These are phyloP conservation scores for Tetranychus urticae DNA, from an alignment of 1,140 invertebrate genomes.

Conservation along the genomic window DNA sequence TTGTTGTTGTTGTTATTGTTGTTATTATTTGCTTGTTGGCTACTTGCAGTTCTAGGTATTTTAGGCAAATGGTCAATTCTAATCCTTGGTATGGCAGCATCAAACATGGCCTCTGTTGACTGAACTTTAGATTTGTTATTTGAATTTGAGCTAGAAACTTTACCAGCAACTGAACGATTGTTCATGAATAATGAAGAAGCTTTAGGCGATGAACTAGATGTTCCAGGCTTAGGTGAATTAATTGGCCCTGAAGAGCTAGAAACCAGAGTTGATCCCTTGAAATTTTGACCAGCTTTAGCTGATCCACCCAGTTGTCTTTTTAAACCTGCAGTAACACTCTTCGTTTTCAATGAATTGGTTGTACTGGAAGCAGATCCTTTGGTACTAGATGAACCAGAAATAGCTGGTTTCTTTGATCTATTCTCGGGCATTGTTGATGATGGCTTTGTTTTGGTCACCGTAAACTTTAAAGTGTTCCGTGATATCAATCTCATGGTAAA, in stretches of 20 bases:
- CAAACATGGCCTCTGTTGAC: neutral
- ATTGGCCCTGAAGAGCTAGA: neutral
- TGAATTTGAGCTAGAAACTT: neutral
- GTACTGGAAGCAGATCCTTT: neutral
- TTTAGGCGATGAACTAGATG: neutral
- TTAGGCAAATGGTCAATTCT: neutral
- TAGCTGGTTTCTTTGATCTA: neutral
- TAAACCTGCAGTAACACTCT: slow-evolving; percentile 2
- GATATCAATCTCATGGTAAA: slow-evolving; percentile 14
- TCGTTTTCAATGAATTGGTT: neutral
- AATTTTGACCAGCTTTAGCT: neutral
- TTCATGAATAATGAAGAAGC: too few relatives aligned
- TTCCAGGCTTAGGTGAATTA: neutral
- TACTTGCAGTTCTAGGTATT: neutral
- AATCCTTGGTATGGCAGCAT: neutral
- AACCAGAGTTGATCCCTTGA: neutral
- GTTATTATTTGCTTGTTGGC: neutral
- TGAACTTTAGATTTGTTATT: neutral
- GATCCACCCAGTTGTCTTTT: neutral
- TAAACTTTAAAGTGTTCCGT: slow-evolving; percentile 11
- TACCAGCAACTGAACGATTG: neutral
- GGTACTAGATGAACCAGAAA: neutral
- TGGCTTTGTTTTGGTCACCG: slow-evolving; percentile 13
- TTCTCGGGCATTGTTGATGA: neutral
- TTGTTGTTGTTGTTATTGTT: neutral